Conservation (phyloP, 2,888 invertebrate species). For the Amphipoea oculea region DNA sequence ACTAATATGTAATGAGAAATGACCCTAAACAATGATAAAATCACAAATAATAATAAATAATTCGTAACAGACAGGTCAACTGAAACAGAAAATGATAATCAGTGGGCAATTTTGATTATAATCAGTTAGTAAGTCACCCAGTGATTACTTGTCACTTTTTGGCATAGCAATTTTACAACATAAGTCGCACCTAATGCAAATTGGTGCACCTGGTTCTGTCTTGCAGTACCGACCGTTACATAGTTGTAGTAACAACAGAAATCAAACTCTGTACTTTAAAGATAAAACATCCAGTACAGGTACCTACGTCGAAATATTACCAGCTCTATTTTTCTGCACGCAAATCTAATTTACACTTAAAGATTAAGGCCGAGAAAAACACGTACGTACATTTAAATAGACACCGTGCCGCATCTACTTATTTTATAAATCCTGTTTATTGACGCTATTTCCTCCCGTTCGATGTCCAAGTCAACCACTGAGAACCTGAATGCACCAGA, state of each 20-base stretch:
- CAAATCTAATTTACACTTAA: not conserved
- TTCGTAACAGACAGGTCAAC: not conserved
- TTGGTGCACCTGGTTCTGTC: constrained; percentile 15
- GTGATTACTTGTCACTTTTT: constrained; percentile 14
- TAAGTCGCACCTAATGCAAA: constrained; percentile 19
- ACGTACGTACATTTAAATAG: constrained; percentile 15
- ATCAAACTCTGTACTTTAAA: not conserved
- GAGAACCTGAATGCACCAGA: constrained; percentile 73
- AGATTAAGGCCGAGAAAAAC: not conserved
- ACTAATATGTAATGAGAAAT: not conserved
- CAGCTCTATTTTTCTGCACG: not conserved
- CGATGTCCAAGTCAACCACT: constrained; percentile 68
- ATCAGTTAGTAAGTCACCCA: constrained; percentile 6
- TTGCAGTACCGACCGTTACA: too few species aligned
- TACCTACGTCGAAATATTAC: not conserved
- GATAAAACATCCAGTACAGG: not conserved
- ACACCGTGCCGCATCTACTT: constrained; percentile 46
- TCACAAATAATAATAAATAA: constrained; percentile 18
- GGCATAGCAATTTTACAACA: constrained; percentile 13
- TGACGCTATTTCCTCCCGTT: constrained; percentile 68
- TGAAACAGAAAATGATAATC: constrained; percentile 12
- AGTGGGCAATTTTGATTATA: constrained; percentile 2
- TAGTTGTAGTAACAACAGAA: not conserved
- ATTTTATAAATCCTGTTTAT: constrained; percentile 48
- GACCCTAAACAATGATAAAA: constrained; percentile 9